phyloP scores from a whole-genome alignment of 2,888 invertebrate species.

The Cephalotes varians region DNA sequence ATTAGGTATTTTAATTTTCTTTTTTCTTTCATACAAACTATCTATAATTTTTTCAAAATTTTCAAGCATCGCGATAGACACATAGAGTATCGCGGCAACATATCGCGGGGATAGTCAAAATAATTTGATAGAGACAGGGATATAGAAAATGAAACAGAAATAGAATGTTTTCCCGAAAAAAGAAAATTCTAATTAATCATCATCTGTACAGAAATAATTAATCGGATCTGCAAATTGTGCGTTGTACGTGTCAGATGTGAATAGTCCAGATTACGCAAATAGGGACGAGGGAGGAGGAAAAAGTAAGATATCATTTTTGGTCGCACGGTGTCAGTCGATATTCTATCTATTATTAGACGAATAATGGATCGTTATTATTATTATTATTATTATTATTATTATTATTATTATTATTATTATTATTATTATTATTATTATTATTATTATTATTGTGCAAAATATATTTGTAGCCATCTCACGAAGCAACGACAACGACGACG shows the following conservation, averaged over 20 bases:
- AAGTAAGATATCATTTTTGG: constrained; percentile 58
- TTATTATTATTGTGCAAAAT: constrained; percentile 47
- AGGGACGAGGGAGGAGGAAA: not conserved
- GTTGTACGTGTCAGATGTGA: constrained; percentile 30
- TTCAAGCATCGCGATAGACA: not conserved
- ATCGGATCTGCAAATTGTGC: constrained; percentile 38
- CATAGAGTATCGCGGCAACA: not conserved
- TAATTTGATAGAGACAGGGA: no score
- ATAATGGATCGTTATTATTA: constrained; percentile 51
- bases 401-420: no score
- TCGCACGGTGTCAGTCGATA: constrained; percentile 65
- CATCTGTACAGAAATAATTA: constrained; percentile 44
- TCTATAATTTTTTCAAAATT: not conserved
- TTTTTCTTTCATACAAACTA: not conserved
- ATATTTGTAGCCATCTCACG: constrained; percentile 41
- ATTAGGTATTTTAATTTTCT: no score
- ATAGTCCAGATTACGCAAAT: constrained; percentile 34
- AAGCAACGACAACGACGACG: constrained; percentile 3
- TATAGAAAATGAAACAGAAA: no score
- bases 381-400: no score
- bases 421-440: no score
- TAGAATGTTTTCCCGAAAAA: constrained; percentile 1
- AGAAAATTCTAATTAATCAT: constrained; percentile 43
- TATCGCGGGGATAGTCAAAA: not conserved
- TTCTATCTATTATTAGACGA: constrained; percentile 67